These are phyloP conservation scores for Mormyrus lacerda DNA, from an alignment of 2,113 vertebrate genomes.

Conservation along the genomic window DNA sequence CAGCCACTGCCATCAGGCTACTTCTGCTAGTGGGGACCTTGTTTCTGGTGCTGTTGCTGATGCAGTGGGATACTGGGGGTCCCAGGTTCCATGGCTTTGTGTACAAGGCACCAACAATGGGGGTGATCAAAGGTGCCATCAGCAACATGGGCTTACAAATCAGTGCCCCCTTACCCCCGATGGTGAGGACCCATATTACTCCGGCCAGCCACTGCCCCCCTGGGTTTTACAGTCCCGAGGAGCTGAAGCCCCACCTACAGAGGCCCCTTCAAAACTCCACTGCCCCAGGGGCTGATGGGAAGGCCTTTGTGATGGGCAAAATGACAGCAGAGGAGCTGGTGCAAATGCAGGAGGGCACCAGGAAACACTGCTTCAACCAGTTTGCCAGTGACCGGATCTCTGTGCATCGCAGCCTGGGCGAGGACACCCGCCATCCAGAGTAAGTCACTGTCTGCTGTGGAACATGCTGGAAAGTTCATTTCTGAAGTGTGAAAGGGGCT, in stretches of 20 bases:
- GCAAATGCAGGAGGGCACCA: slow-evolving; percentile 62
- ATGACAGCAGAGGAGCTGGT: slow-evolving; percentile 53
- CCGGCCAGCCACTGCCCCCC: slow-evolving; percentile 48
- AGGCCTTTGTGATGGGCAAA: slow-evolving; percentile 54
- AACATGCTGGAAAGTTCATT: background rate
- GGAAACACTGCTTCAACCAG: slow-evolving; percentile 75
- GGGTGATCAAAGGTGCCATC: slow-evolving; percentile 47
- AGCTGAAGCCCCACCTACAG: slow-evolving; percentile 63
- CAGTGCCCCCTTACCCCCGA: slow-evolving; percentile 47
- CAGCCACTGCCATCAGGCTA: slow-evolving; percentile 36
- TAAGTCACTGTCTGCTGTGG: slow-evolving; percentile 48
- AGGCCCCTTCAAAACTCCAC: slow-evolving; percentile 65
- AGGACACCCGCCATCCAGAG: slow-evolving; percentile 70
- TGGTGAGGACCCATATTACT: background rate
- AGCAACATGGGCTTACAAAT: slow-evolving; percentile 65
- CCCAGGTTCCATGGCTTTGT: slow-evolving; percentile 55
- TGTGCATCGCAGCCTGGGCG: slow-evolving; percentile 68
- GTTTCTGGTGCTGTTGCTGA: slow-evolving; percentile 52
- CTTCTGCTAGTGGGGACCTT: background rate
- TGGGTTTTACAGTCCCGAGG: slow-evolving; percentile 62
- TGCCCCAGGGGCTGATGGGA: slow-evolving; percentile 65
- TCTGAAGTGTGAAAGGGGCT: background rate
- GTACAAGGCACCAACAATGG: slow-evolving; percentile 48
- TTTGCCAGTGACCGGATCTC: slow-evolving; percentile 78
- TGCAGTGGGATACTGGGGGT: slow-evolving; percentile 49